A percentile compares a stretch with the other conserved stretches of the same genome.
phyloP scores from a whole-genome alignment of 2,888 invertebrate genomes.

The Epicampocera succincta region DNA sequence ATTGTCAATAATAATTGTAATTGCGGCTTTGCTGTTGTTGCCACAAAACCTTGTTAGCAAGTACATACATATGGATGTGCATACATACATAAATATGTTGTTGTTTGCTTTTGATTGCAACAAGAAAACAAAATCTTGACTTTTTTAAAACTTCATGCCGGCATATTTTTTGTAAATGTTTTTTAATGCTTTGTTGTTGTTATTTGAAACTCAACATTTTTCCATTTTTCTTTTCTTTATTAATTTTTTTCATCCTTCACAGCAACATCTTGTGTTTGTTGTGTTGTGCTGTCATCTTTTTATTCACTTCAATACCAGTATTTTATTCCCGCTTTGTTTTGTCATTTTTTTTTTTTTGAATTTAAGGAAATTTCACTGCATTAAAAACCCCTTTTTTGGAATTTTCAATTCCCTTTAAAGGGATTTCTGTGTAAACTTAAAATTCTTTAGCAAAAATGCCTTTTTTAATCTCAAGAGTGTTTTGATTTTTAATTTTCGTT shows the following conservation, averaged over 20 bases:
- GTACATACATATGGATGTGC: no score
- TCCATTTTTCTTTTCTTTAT: not conserved
- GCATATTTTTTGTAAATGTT: constrained; percentile 46
- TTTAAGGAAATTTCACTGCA: constrained; percentile 9
- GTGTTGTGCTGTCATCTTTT: not conserved
- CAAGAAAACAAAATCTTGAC: constrained; percentile 42
- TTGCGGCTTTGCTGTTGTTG: constrained; percentile 38
- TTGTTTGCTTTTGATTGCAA: constrained; percentile 20
- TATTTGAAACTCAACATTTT: constrained; percentile 49
- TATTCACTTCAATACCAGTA: constrained; percentile 10
- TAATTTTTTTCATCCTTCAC: not conserved
- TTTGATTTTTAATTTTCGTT: constrained; percentile 39
- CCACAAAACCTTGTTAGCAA: constrained; percentile 12
- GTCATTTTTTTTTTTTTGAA: constrained; percentile 15
- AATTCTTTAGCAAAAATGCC: constrained; percentile 43
- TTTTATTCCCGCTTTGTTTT: not conserved
- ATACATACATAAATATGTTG: no score
- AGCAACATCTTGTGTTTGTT: not conserved
- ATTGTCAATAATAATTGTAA: constrained; percentile 63
- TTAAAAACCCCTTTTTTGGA: not conserved
- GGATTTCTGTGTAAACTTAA: constrained; percentile 47
- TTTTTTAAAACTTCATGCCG: constrained; percentile 53
- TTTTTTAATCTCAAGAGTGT: constrained; percentile 36
- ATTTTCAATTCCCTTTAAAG: constrained; percentile 56
- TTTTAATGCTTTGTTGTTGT: constrained; percentile 29